A percentile compares a stretch with the other conserved stretches of the same genome.
Conservation (phyloP, 2,888 invertebrate species). For the Patella pellucida region DNA sequence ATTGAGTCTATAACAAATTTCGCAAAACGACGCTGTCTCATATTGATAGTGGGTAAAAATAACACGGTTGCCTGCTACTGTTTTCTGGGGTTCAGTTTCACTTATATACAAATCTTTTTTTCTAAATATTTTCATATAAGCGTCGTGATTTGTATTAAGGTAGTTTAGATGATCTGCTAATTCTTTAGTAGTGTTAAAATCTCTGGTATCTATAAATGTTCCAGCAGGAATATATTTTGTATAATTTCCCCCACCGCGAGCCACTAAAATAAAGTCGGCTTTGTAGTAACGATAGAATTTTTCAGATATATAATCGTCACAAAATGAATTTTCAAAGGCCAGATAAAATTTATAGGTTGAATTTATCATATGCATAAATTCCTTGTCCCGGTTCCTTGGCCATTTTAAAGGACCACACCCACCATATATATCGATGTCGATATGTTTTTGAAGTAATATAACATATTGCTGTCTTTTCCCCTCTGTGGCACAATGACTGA, state of each 20-base stretch:
- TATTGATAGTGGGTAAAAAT: too few relatives aligned
- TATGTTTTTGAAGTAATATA: not conserved
- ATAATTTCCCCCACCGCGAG: not conserved
- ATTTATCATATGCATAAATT: not conserved
- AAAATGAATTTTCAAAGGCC: not conserved
- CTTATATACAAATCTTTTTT: not conserved
- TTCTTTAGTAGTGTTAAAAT: not conserved
- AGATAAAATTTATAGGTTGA: not conserved
- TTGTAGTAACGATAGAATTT: not conserved
- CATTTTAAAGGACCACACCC: not conserved
- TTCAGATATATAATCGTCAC: not conserved
- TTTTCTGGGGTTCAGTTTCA: not conserved
- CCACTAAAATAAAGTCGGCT: not conserved
- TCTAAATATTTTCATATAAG: not conserved
- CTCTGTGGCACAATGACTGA: not conserved
- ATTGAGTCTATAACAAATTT: too few relatives aligned
- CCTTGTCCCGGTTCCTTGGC: not conserved
- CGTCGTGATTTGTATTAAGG: not conserved
- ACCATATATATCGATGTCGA: not conserved
- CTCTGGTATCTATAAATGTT: not conserved
- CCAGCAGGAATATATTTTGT: not conserved
- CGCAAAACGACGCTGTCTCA: too few relatives aligned
- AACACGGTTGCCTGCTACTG: too few relatives aligned
- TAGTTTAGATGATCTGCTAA: not conserved
- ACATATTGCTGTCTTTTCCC: not conserved